Percentiles rank a stretch among this genome's conserved stretches.
phyloP scores from a whole-genome alignment of 1,140 invertebrate genomes.

The Drusus annulatus region DNA sequence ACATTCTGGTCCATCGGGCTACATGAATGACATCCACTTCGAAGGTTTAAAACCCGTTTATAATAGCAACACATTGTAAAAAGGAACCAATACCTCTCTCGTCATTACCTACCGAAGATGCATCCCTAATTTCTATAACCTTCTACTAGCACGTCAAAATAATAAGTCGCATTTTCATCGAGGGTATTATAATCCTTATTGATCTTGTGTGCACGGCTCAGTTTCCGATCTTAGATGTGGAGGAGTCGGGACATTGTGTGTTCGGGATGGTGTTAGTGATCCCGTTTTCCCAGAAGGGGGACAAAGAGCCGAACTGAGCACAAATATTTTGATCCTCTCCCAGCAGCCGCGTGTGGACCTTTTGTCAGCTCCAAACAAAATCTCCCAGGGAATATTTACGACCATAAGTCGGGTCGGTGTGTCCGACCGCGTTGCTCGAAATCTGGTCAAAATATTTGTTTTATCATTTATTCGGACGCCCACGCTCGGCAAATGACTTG shows the following conservation, averaged over 20 bases:
- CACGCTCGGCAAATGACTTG: neutral
- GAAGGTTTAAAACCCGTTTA: constrained; percentile 24
- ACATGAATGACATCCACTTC: constrained; percentile 34
- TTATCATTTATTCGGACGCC: constrained; percentile 19
- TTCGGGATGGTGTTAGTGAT: constrained; percentile 22
- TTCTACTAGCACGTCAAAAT: neutral
- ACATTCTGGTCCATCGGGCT: constrained; percentile 17
- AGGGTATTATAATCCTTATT: constrained; percentile 20
- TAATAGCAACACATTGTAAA: constrained; percentile 17
- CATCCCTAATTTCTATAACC: constrained; percentile 8
- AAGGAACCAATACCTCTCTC: constrained; percentile 11
- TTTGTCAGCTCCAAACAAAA: constrained; percentile 35
- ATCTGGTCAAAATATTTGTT: constrained; percentile 23
- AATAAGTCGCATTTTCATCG: neutral
- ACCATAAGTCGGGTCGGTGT: constrained; percentile 12
- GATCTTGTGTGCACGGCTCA: constrained; percentile 12
- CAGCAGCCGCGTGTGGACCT: neutral
- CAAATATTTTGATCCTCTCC: constrained; percentile 45
- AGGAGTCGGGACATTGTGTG: neutral
- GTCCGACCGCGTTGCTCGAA: neutral
- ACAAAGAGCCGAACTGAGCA: constrained; percentile 22
- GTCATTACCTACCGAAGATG: neutral
- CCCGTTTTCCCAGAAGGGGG: constrained; percentile 38
- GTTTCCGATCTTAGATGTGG: neutral
- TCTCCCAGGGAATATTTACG: constrained; percentile 38